phyloP scores from a whole-genome alignment of 2,797 vertebrate species.

The Paratrypauchen microcephalus region DNA sequence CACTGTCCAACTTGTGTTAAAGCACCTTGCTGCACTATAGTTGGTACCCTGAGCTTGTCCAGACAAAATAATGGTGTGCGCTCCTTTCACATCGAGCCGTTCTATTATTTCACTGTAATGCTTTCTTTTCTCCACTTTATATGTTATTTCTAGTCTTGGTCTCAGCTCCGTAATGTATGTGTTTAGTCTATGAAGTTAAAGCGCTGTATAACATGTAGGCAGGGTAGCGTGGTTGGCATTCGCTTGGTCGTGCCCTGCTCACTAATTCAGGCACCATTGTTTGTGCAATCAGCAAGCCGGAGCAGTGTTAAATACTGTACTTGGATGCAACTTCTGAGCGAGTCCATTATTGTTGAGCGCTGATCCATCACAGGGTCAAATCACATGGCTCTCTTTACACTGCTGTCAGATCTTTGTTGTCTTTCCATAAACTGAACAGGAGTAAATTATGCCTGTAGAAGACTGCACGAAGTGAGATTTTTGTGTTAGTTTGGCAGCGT shows the following conservation, averaged over 20 bases:
- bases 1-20: constrained; percentile 12
- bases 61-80: constrained; percentile 2
- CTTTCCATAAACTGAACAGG: constrained; percentile 53
- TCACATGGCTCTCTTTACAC: constrained; percentile 29
- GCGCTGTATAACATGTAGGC: constrained; percentile 45
- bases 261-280: constrained; percentile 53
- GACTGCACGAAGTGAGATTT: constrained; percentile 34
- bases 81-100: constrained; percentile 19
- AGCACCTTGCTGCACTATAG: constrained; percentile 4
- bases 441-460: constrained; percentile 54
- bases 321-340: constrained; percentile 23
- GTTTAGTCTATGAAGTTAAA: constrained; percentile 62
- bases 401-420: constrained; percentile 43
- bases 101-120: constrained; percentile 27
- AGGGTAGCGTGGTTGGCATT: constrained; percentile 28
- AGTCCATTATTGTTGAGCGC: constrained; percentile 32
- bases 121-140: constrained; percentile 20
- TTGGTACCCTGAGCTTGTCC: constrained; percentile 20
- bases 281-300: constrained; percentile 54
- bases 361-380: constrained; percentile 48
- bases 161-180: constrained; percentile 48
- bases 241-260: constrained; percentile 31
- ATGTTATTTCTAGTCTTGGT: constrained; percentile 42
- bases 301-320: constrained; percentile 29
- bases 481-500: constrained; percentile 38